Evolutionary conservation across 2,113 vertebrate species (phyloP), one percentile per base, ranked within the genome.

Genomic region (Leucoraja erinaceus): DNA sequence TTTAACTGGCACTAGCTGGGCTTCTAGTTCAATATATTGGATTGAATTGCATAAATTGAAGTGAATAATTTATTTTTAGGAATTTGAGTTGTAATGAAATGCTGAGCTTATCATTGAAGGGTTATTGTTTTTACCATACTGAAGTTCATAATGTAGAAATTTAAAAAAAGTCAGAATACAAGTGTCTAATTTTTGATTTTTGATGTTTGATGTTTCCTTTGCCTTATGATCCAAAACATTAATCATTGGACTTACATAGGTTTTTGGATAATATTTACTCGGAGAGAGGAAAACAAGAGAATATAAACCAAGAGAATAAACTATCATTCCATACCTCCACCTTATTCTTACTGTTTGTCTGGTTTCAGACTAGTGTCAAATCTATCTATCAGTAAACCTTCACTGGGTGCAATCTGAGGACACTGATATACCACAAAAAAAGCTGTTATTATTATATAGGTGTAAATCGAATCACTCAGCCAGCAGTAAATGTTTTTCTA

Each of bases 381-480:
- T 28, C n/a, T 68, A 68, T 47, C 63, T 33, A 68, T 54, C 70
- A 91, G 9, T 28, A 91, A 91, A 74, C 68, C 90, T 54, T 91
- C 54, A 54, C 20, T 25, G 68, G 33, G 90, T 91, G 90, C 90
- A 91, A 72, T 9, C 90, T 74, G 28, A 91, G 90, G 90, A 20
- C 90, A 91, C 18, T 54, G 38, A 47, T 72, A 74, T 74, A 74
- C 31, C 68, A 54, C 90, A 91, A 70, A 84, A 66, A 81, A 91
- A 47, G 33, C 72, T 31, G n/a, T 77, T 93, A 79, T 63, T 93
- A 79, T 78, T 74, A 93, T 33, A 78, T 93, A 63, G 72, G 92
- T 93, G 61, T 78, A 81, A 93, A 93, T 38, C 16, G 78, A 93
- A 81, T 93, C 77, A 84, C 59, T 93, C 78, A 84, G 77, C 78